Evolutionary conservation across 2,797 vertebrate species (phyloP).

Genomic region (Delichon dasypus): DNA sequence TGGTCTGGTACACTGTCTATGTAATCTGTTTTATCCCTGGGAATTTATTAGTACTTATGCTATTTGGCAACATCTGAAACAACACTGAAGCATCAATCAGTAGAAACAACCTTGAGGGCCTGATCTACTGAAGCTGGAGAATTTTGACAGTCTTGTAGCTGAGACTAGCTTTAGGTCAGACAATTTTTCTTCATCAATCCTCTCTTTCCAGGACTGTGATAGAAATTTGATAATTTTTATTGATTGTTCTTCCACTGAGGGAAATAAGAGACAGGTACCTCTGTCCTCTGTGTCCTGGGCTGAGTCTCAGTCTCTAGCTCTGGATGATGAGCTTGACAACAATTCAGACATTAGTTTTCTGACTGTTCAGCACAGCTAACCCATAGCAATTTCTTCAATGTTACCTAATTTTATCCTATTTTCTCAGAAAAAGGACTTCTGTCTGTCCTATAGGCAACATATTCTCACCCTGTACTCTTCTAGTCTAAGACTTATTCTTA

Average conservation of each 20-base stretch:
- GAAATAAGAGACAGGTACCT: neutral
- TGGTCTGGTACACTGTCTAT: neutral
- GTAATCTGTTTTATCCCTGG: neutral
- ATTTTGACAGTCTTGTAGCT: neutral
- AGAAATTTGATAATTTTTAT: neutral
- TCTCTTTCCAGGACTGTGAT: neutral
- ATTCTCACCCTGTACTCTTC: neutral
- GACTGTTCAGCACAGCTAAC: neutral
- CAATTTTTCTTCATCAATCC: neutral
- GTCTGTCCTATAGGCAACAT: neutral
- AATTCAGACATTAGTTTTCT: neutral
- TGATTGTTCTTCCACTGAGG: neutral
- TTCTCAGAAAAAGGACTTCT: neutral
- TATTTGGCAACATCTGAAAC: neutral
- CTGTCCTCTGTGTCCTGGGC: neutral
- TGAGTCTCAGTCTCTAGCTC: neutral
- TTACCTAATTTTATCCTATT: neutral
- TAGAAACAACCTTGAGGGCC: neutral
- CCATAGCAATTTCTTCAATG: neutral
- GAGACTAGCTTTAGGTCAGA: neutral
- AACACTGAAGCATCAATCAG: neutral
- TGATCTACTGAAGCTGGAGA: neutral
- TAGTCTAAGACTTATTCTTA: neutral
- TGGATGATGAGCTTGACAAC: neutral
- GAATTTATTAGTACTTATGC: neutral